Evolutionary conservation across 37 sponge, comb jelly and placozoan species (phyloP).

Genomic region (Ianthella basta): DNA sequence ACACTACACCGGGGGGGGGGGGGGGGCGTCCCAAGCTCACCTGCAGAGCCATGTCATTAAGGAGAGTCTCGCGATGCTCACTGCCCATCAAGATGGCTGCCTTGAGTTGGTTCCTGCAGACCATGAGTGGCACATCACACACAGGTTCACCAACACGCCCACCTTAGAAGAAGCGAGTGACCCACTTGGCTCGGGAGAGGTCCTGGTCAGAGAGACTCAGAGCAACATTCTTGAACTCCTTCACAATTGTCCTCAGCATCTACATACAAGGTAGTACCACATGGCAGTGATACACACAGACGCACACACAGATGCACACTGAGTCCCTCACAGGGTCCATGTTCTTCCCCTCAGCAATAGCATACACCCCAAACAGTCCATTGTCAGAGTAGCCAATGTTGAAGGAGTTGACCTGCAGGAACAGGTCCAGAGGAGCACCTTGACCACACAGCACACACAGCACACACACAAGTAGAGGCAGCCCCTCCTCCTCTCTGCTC

Average conservation of each 20-base stretch:
- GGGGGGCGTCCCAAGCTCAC: slow-evolving; percentile 12
- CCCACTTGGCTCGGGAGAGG: slow-evolving; percentile 69
- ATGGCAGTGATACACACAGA: not conserved
- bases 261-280: slow-evolving; percentile 20
- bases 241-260: slow-evolving; percentile 63
- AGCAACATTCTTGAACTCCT: slow-evolving; percentile 71
- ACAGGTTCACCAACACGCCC: no score
- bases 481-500: not conserved
- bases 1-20: no score
- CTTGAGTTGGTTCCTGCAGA: slow-evolving; percentile 76
- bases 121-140: not conserved
- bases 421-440: no score
- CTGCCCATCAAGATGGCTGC: slow-evolving; percentile 56
- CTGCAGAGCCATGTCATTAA: slow-evolving; percentile 64
- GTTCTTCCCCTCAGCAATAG: slow-evolving; percentile 27
- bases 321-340: slow-evolving; percentile 53
- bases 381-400: slow-evolving; percentile 76
- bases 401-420: slow-evolving; percentile 52
- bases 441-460: not conserved
- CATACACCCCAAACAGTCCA: slow-evolving; percentile 80
- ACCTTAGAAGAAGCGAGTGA: not conserved
- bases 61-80: slow-evolving; percentile 32
- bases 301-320: not conserved
- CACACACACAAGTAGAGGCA: no score
- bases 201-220: slow-evolving; percentile 54